Percentiles rank a stretch among this genome's conserved stretches.
Conservation (phyloP, 2,888 invertebrate species). For the Ophion costatus region DNA sequence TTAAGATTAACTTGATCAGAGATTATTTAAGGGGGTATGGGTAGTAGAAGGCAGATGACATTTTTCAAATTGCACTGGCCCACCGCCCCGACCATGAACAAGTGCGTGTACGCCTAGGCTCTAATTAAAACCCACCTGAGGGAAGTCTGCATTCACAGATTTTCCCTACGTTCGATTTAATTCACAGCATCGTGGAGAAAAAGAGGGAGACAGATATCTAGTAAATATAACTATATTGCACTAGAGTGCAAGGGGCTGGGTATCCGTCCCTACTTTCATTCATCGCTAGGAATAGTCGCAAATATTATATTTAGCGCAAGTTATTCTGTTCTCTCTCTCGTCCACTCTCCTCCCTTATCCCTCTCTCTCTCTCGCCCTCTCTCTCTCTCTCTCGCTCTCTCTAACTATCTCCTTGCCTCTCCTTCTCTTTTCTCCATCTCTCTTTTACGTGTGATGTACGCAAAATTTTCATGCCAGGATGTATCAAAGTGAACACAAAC, state of each 20-base stretch:
- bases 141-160: constrained; percentile 11
- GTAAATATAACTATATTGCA: constrained; percentile 27
- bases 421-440: constrained; percentile 1
- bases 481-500: constrained; percentile 64
- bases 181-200: constrained; percentile 33
- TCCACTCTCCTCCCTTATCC: constrained; percentile 9
- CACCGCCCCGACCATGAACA: constrained; percentile 28
- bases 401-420: constrained; percentile 14
- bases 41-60: background rate
- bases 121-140: constrained; percentile 39
- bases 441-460: constrained; percentile 38
- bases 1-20: background rate
- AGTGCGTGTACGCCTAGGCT: background rate
- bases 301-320: constrained; percentile 79
- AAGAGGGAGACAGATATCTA: background rate
- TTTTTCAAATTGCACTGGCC: background rate
- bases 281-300: constrained; percentile 80
- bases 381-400: constrained; percentile 25
- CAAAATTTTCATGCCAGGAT: constrained; percentile 61
- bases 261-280: constrained; percentile 76
- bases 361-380: constrained; percentile 24
- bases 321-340: constrained; percentile 44
- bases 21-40: background rate
- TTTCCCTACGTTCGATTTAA: constrained; percentile 43
- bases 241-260: constrained; percentile 45